Evolutionary conservation across 1,140 invertebrate species (phyloP).

Genomic region (Episyrphus balteatus): DNA sequence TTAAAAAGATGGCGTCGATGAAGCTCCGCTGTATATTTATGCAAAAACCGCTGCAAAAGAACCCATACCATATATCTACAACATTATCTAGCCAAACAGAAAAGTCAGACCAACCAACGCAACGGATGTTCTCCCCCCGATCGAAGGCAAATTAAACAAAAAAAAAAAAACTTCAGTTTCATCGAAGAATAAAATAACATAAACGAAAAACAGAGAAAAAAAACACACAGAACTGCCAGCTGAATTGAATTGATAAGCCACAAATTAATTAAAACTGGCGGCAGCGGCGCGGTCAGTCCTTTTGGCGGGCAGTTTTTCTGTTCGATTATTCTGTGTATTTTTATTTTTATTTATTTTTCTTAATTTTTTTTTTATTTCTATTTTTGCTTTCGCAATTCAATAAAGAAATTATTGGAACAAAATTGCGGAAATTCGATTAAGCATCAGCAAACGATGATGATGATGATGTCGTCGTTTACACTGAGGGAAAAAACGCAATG

Average conservation of each 20-base stretch:
- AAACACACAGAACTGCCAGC: conserved; percentile 11
- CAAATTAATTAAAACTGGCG: conserved; percentile 34
- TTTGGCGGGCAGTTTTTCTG: background rate
- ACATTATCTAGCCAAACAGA: background rate
- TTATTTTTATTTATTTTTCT: conserved; percentile 15
- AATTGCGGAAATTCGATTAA: conserved; percentile 8
- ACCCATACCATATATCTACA: too few species aligned
- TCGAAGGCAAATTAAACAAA: too few species aligned
- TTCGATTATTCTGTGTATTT: conserved; percentile 8
- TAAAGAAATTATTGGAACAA: conserved; percentile 11
- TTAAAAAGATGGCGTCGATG: too few species aligned
- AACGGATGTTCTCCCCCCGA: background rate
- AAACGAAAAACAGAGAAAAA: conserved; percentile 2
- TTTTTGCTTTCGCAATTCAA: conserved; percentile 22
- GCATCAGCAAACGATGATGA: background rate
- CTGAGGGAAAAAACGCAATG: too few species aligned
- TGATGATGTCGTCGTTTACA: background rate
- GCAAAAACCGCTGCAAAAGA: too few species aligned
- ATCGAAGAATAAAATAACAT: background rate
- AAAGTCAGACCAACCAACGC: background rate
- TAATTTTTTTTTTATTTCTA: conserved; percentile 1
- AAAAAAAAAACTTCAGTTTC: too few species aligned
- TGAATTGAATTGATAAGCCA: conserved; percentile 37
- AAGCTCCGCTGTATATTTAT: too few species aligned
- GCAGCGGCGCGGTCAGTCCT: conserved; percentile 16